Conservation (phyloP, 2,888 invertebrate species). For the Drosophila merina region DNA sequence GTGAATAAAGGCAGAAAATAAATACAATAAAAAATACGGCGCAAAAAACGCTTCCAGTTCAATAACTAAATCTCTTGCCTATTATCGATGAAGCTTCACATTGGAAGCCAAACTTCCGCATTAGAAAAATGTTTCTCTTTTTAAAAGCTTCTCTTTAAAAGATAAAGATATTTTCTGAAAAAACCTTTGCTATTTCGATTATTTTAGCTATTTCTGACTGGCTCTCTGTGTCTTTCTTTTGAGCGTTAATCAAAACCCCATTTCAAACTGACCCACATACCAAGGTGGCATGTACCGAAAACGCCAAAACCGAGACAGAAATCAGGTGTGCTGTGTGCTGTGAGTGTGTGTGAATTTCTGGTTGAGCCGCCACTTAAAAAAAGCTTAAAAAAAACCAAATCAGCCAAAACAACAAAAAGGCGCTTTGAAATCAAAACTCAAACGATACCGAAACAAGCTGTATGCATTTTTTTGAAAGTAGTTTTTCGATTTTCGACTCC, state of each 20-base stretch:
- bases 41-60: conserved; percentile 51
- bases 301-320: conserved; percentile 32
- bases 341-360: conserved; percentile 35
- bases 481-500: conserved; percentile 52
- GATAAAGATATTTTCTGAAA: too few relatives aligned
- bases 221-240: conserved; percentile 15
- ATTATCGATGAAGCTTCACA: background rate
- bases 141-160: background rate
- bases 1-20: conserved; percentile 34
- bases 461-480: conserved; percentile 70
- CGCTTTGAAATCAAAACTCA: conserved; percentile 54
- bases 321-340: conserved; percentile 66
- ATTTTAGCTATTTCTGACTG: conserved; percentile 10
- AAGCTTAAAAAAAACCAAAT: conserved; percentile 21
- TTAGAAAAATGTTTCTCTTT: background rate
- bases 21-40: conserved; percentile 42
- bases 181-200: background rate
- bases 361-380: conserved; percentile 51
- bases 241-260: conserved; percentile 65
- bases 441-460: conserved; percentile 58
- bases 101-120: conserved; percentile 10
- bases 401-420: conserved; percentile 40
- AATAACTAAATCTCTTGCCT: conserved; percentile 35
- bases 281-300: conserved; percentile 68
- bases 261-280: conserved; percentile 80